Conservation (phyloP, 1,140 invertebrate species). For the Psix sp. region DNA sequence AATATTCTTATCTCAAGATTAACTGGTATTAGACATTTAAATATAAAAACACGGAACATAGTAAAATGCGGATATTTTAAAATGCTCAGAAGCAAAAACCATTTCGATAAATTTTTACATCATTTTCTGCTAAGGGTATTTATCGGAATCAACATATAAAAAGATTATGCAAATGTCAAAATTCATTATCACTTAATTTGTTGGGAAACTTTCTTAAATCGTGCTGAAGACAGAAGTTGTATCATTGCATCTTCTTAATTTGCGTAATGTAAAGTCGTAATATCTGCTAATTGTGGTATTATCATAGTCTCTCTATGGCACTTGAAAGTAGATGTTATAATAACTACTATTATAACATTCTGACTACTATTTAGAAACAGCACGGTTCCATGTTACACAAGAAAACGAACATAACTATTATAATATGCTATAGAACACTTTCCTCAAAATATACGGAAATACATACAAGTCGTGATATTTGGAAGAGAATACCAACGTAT, state of each 20-base stretch:
- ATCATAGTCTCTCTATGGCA: conserved; percentile 54
- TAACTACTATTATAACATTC: conserved; percentile 55
- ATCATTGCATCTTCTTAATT: conserved; percentile 53
- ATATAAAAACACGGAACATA: too few relatives aligned
- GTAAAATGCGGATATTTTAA: too few relatives aligned
- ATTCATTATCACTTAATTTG: conserved; percentile 5
- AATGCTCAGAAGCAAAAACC: too few relatives aligned
- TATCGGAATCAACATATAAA: too few relatives aligned
- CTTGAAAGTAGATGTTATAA: conserved; percentile 59
- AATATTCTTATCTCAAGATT: too few relatives aligned
- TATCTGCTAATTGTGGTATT: conserved; percentile 51
- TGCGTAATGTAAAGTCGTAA: conserved; percentile 56
- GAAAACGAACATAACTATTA: conserved; percentile 56
- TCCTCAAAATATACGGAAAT: not conserved
- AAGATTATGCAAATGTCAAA: too few relatives aligned
- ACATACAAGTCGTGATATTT: conserved; percentile 33
- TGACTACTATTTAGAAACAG: conserved; percentile 56
- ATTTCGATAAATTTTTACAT: too few relatives aligned
- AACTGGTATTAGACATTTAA: too few relatives aligned
- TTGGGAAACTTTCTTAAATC: conserved; percentile 35
- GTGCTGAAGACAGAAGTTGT: conserved; percentile 33
- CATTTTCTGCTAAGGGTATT: too few relatives aligned
- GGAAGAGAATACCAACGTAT: conserved; percentile 38
- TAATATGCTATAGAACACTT: conserved; percentile 41
- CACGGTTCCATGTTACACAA: conserved; percentile 47